Evolutionary conservation across 2,888 invertebrate genomes (phyloP), one percentile per base, ranked within the genome.

Genomic region (Amiota minor): DNA sequence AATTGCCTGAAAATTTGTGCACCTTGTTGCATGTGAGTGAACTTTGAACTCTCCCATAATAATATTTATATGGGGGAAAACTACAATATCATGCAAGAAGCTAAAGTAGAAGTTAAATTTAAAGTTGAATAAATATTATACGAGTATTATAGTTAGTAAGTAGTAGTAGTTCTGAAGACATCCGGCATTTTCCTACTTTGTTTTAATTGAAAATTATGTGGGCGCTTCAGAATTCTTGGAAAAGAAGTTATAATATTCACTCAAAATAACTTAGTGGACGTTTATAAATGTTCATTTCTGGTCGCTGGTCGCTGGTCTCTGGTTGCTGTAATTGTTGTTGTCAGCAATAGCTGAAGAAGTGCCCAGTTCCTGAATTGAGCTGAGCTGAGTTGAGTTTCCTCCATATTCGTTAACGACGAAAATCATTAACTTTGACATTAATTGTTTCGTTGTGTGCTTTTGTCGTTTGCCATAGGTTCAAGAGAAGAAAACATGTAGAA

Each of bases 1-100:
- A 83, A 83, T 85, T 83, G 83, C 83, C 83, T 85, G 85, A 83
- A 83, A 83, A 83, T 83, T 83, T 78, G 77, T 79, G 72, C 81
- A 77, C 73, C 74, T 68, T 68, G 68, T 55, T 53, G 35, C 23
- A n/a, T 50, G 80, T 80, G 78, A 80, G 75, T 83, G 82, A 83
- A 83, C 82, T 82, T 72, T 80, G 81, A 79, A 77, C 82, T 76
- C 75, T 45, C 55, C 14, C 35, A 55, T 47, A 9, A 50, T 47
- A 46, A 14, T 70, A 46, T n/a, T 70, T 50, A 6, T 35, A 35
- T 6, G 35, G 35, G 35, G 35, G 35, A 35, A 35, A 35, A 35
- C 35, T 35, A 35, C 35, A 35, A 35, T 35, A 35, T 35, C 35
- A 35, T 35, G 2, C 35, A 35, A 35, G 35, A 35, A 35, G 35